Evolutionary conservation across 2,797 vertebrate species (phyloP).

Genomic region (Lindbergichthys nudifrons): DNA sequence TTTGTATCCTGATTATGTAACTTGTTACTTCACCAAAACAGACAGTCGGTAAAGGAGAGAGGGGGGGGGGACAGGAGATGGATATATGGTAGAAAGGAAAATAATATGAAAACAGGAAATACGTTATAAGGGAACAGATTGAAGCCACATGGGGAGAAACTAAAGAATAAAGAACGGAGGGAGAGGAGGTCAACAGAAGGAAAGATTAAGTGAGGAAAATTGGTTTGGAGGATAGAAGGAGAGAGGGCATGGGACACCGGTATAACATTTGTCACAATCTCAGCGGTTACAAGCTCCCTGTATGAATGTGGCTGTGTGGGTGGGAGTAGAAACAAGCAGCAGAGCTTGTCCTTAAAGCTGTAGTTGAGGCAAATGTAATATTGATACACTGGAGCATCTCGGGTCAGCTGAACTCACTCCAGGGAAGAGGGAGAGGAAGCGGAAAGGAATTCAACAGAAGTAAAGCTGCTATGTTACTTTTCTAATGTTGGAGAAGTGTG

Average conservation of each 20-base stretch:
- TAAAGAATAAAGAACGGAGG: constrained; percentile 1
- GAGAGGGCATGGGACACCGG: not conserved
- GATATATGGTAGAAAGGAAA: constrained; percentile 14
- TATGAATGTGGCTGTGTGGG: constrained; percentile 20
- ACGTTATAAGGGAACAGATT: constrained; percentile 4
- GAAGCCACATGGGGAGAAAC: not conserved
- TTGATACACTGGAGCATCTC: constrained; percentile 50
- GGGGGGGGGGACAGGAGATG: constrained; percentile 8
- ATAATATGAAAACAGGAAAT: constrained; percentile 20
- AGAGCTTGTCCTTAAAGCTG: constrained; percentile 32
- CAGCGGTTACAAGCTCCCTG: constrained; percentile 7
- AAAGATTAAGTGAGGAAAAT: constrained; percentile 11
- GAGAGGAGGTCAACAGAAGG: not conserved
- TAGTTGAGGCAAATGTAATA: constrained; percentile 51
- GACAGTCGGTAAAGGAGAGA: not conserved
- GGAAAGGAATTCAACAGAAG: not conserved
- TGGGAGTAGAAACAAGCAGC: constrained; percentile 29
- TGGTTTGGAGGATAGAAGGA: constrained; percentile 3
- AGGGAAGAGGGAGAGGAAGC: not conserved
- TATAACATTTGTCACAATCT: constrained; percentile 47
- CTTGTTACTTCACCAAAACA: too few relatives aligned
- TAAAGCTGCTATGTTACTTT: not conserved
- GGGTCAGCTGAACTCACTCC: constrained; percentile 19
- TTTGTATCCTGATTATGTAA: too few relatives aligned
- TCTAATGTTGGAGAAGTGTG: not conserved